These are phyloP conservation scores for Gallinago paraguaiae DNA, from an alignment of 2,113 vertebrate genomes.

Conservation along the genomic window DNA sequence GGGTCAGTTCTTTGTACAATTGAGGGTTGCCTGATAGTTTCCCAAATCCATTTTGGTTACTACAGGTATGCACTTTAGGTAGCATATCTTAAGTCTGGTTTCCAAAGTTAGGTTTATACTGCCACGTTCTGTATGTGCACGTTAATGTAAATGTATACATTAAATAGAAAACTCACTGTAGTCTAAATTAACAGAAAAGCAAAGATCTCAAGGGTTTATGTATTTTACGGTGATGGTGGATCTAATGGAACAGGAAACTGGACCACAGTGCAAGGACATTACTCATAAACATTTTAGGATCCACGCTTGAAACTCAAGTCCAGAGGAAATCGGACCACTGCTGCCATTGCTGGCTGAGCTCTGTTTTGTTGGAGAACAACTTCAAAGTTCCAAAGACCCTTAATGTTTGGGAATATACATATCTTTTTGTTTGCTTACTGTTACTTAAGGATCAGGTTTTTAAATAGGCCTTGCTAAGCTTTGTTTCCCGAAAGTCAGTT, in stretches of 20 bases:
- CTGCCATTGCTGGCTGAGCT: not conserved
- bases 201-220: not conserved
- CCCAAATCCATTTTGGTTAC: not conserved
- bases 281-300: not conserved
- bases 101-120: not conserved
- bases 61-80: not conserved
- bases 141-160: not conserved
- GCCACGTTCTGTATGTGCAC: fast-evolving
- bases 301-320: too few relatives aligned
- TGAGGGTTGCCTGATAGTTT: not conserved
- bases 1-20: not conserved
- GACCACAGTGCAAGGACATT: not conserved
- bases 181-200: not conserved
- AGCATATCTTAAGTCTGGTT: not conserved
- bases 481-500: not conserved
- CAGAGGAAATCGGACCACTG: not conserved
- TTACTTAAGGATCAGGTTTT: not conserved
- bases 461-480: not conserved
- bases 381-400: not conserved
- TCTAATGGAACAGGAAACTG: not conserved
- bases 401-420: not conserved
- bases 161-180: not conserved
- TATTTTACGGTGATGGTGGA: not conserved
- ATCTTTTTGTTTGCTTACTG: not conserved
- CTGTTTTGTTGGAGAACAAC: not conserved